Evolutionary conservation across 1,140 invertebrate genomes (phyloP).

Genomic region (Hypsibius dujardini): DNA sequence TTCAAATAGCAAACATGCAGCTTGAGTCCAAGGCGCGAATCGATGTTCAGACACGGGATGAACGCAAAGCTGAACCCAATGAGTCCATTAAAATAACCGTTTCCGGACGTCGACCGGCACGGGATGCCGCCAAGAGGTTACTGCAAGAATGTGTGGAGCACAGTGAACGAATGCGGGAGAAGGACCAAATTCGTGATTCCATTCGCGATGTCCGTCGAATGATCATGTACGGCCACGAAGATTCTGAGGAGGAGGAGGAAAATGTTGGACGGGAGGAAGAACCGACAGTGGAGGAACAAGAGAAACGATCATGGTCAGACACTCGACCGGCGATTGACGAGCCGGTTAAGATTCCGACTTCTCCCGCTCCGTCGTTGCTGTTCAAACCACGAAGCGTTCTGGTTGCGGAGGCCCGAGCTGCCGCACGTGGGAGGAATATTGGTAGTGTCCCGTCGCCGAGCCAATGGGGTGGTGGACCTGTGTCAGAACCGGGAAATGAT

Average conservation of each 20-base stretch:
- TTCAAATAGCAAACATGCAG: neutral
- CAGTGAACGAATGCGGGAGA: conserved; percentile 13
- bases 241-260: neutral
- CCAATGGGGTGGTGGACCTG: too few relatives aligned
- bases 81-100: neutral
- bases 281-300: too few relatives aligned
- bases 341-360: too few relatives aligned
- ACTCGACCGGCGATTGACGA: too few relatives aligned
- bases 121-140: neutral
- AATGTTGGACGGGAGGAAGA: too few relatives aligned
- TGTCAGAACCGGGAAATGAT: too few relatives aligned
- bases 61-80: neutral
- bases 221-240: neutral
- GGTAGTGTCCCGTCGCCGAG: too few relatives aligned
- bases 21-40: neutral
- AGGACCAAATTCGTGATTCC: neutral
- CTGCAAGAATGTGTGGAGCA: conserved; percentile 2
- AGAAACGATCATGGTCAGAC: too few relatives aligned
- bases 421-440: too few relatives aligned
- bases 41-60: neutral
- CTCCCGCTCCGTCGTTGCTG: too few relatives aligned
- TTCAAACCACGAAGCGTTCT: too few relatives aligned
- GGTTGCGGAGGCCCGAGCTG: too few relatives aligned
- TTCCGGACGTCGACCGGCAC: neutral
- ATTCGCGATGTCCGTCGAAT: conserved; percentile 17